Base-by-base conservation (phyloP, 2,797 vertebrate genomes). In the Adrianichthys oophorus region DNA sequence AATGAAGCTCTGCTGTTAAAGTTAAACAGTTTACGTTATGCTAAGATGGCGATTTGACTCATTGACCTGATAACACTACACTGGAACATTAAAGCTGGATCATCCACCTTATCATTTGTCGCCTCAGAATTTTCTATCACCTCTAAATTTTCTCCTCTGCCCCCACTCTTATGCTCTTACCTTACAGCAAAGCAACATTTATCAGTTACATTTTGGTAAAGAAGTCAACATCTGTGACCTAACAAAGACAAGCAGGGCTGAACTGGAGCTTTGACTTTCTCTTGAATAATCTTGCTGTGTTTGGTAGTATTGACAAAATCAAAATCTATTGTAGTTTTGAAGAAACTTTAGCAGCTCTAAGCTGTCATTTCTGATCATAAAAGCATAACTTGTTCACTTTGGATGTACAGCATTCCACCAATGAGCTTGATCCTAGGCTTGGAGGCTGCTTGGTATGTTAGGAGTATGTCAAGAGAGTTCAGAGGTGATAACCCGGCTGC, bases 251-350 rank as follows among this genome's bases (percentile, higher is more conserved):
- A 24, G 23, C 29, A 17, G 48, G 8, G 48, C 7, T 5, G n/a
- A 63, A 60, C 49, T 56, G 6, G 8, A 56, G 65, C 37, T 61
- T 1, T 37, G 48, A 52, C 15, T 10, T 62, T 58, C 41, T 45
- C 44, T 59, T 52, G 23, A 58, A 59, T 68, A 85, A 77, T 83
- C 79, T 72, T 52, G 77, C 62, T 50, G 71, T 74, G 65, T 76
- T 78, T 64, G 69, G 59, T 65, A 62, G 74, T 74, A 73, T 76
- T 76, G 79, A 59, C 17, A 0, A 13, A 47, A 56, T 62, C 70
- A 62, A 70, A 72, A 50, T 55, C 59, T 52, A 64, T 76, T 61
- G 51, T 18, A 41, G 50, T 62, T 64, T 71, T 74, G 52, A 73
- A 67, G 64, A 16, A 66, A 73, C 67, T 57, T 75, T 73, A 19